Conservation (phyloP, 2,797 vertebrate genomes). For the Kryptopterus vitreolus region DNA sequence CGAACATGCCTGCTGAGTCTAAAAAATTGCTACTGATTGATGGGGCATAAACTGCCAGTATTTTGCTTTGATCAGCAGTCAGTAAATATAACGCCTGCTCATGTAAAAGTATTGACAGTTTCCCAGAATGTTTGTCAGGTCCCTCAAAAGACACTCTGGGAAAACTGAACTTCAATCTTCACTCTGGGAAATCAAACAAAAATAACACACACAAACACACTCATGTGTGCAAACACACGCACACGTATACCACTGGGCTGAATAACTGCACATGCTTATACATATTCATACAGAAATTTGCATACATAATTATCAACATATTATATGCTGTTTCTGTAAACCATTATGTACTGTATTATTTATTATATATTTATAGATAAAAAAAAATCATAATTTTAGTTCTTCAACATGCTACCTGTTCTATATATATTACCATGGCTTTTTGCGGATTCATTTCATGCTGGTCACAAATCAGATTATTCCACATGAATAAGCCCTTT, state of each 20-base stretch:
- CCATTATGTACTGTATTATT: background rate
- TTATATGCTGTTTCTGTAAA: slow-evolving; percentile 4
- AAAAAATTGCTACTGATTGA: background rate
- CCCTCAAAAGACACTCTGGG: background rate
- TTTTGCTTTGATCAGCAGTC: background rate
- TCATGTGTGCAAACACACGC: background rate
- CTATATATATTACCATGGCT: background rate
- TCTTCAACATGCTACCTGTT: background rate
- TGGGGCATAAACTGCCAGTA: background rate
- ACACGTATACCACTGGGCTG: background rate
- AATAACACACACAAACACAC: background rate
- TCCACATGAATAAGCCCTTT: slow-evolving; percentile 75
- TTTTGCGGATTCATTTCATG: background rate
- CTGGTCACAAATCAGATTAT: slow-evolving; percentile 6
- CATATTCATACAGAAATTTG: background rate
- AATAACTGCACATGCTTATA: background rate
- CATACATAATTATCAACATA: background rate
- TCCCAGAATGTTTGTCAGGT: no score
- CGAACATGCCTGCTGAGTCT: no score
- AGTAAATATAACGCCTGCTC: background rate
- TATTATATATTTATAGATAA: background rate
- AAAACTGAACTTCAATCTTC: background rate
- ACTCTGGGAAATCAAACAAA: background rate
- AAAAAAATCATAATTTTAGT: background rate
- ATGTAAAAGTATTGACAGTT: no score